Evolutionary conservation across 2,888 invertebrate species (phyloP).

Genomic region (Polyploca ridens): DNA sequence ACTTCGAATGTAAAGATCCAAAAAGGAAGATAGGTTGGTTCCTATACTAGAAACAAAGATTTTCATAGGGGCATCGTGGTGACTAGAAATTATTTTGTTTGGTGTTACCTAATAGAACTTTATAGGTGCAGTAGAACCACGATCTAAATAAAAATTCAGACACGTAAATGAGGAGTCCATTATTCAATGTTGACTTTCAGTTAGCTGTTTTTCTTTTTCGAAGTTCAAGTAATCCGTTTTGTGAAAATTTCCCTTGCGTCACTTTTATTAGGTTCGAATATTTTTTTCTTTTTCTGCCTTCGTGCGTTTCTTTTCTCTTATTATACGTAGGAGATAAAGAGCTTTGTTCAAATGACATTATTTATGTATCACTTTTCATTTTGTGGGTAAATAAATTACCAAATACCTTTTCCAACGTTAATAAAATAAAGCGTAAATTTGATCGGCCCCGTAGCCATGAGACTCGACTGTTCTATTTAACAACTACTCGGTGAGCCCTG

Average conservation of each 20-base stretch:
- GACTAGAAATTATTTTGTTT: too few relatives aligned
- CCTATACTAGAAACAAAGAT: too few relatives aligned
- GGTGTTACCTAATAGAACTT: background rate
- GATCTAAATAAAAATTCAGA: slow-evolving; percentile 10
- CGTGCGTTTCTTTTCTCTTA: slow-evolving; percentile 17
- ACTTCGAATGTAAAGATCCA: too few relatives aligned
- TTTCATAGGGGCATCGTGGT: too few relatives aligned
- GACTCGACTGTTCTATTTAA: background rate
- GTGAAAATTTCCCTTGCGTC: slow-evolving; percentile 32
- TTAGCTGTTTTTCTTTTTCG: slow-evolving; percentile 42
- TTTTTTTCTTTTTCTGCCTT: slow-evolving; percentile 16
- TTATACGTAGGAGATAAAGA: slow-evolving; percentile 11
- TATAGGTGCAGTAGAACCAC: slow-evolving; percentile 6
- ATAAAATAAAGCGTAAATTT: background rate
- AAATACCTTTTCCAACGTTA: background rate
- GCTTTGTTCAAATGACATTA: slow-evolving; percentile 1
- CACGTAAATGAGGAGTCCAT: slow-evolving; percentile 43
- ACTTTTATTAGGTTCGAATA: slow-evolving; percentile 22
- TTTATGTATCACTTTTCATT: background rate
- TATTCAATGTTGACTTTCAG: slow-evolving; percentile 53
- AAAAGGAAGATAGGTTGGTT: too few relatives aligned
- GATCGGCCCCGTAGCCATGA: background rate
- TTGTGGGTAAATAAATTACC: background rate
- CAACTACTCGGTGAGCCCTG: background rate
- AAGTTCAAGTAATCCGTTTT: slow-evolving; percentile 47